phyloP scores from a whole-genome alignment of 2,797 vertebrate species.

The Lepilemur ruficaudatus region DNA sequence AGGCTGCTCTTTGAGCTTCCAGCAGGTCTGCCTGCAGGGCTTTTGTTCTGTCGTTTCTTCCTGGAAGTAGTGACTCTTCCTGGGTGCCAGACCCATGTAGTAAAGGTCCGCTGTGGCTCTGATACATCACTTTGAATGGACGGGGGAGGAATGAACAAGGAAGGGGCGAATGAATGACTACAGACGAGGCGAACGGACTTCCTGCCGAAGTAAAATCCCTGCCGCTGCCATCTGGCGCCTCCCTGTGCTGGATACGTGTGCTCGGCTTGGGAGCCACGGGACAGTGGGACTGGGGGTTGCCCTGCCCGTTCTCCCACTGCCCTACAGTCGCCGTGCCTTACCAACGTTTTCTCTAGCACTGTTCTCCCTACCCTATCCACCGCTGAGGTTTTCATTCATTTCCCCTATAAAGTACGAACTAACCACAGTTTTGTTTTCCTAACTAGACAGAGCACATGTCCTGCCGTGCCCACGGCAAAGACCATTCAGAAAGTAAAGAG shows the following conservation, averaged over 20 bases:
- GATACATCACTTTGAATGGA: not conserved
- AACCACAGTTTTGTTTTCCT: not conserved
- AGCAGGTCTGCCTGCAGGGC: not conserved
- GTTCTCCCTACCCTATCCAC: not conserved
- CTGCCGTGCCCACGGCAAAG: not conserved
- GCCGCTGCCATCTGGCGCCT: not conserved
- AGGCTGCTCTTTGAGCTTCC: not conserved
- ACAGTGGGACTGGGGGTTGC: no score
- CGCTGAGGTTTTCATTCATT: not conserved
- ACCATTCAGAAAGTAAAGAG: conserved; percentile 2
- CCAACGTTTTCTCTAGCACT: not conserved
- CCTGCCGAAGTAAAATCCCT: not conserved
- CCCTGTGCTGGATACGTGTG: not conserved
- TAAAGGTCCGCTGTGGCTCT: not conserved
- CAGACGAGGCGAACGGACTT: not conserved
- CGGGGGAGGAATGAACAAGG: not conserved
- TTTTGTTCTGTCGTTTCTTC: not conserved
- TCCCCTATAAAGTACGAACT: not conserved
- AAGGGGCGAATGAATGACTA: not conserved
- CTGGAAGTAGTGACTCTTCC: not conserved
- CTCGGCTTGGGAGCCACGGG: not conserved
- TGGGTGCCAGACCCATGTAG: not conserved
- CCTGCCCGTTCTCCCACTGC: not conserved
- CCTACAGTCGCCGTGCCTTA: not conserved
- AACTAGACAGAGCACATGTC: not conserved